Base-by-base conservation (phyloP, 2,888 invertebrate species). In the Villa cingulata region DNA sequence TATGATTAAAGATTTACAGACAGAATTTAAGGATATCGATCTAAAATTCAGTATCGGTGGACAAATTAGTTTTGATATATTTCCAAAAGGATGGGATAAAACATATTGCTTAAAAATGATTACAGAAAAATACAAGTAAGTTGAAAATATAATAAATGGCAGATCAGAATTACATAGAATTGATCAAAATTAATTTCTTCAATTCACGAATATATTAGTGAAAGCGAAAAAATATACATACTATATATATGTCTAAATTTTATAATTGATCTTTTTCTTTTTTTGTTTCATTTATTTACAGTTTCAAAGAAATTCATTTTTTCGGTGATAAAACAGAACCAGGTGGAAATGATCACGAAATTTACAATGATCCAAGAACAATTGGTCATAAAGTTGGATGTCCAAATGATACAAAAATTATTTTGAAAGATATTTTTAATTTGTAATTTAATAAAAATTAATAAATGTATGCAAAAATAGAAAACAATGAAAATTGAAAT, bases 41-140 rank as follows among this genome's bases (percentile, higher is more conserved):
- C 71, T 96, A 23, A 77, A 77, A 4, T 94, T 87, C 70, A 83
- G 86, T 42, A 85, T 94, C 41, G 94, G 94, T 47, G 96, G 96
- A 2, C 92, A 96, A 70, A 96, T 96, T 55, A 94, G 94, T 68
- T 82, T 96, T 46, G 96, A 96, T 66, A 86, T 88, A 0, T 96
- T 88, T 63, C 86, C 91, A 0, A 67, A 68, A 38, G 94, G 95
- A 0, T 96, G 96, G 96, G 91, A 97, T 65, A 96, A 96, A 70
- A 88, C 90, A 0, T 94, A 81, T 65, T 92, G 92, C 61, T 72
- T 96, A 15, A 70, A 73, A 12, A 81, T 82, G 61, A 72, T 88
- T 48, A 59, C 78, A 7, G 27, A 75, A 77, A 36, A 34, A 14
- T 18, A 41, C 16, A 41, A 41, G 41, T 41, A 27, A 27, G 39